Evolutionary conservation across 2,113 vertebrate species (phyloP).

Genomic region (Acanthisitta chloris): DNA sequence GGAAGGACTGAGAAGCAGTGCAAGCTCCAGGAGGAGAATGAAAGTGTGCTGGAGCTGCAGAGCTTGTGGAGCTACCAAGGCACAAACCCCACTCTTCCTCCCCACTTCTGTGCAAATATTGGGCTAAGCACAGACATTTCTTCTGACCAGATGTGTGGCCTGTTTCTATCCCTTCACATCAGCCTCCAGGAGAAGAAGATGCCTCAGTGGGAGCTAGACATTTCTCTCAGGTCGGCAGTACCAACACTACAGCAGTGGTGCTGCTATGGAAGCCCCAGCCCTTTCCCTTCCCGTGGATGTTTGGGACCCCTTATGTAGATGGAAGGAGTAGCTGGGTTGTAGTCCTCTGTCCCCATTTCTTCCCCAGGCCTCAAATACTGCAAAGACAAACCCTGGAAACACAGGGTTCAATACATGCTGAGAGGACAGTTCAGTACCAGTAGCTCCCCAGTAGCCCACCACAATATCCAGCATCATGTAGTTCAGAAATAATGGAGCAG

Average conservation of each 20-base stretch:
- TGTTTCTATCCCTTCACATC: neutral
- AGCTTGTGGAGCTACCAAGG: neutral
- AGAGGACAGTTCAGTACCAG: neutral
- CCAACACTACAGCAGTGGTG: neutral
- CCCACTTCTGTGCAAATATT: fast-evolving
- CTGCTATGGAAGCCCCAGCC: neutral
- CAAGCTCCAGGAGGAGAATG: fast-evolving
- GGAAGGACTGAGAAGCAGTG: neutral
- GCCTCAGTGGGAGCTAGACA: neutral
- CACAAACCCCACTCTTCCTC: neutral
- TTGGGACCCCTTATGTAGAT: neutral
- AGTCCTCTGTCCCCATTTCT: neutral
- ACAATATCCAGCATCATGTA: neutral
- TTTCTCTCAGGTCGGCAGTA: neutral
- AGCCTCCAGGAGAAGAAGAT: neutral
- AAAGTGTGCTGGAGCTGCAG: neutral
- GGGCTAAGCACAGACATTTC: neutral
- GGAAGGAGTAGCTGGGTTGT: neutral
- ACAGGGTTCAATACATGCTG: neutral
- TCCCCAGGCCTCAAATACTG: neutral
- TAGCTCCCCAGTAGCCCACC: neutral
- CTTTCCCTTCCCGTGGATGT: neutral
- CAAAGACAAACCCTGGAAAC: neutral
- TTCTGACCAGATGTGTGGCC: fast-evolving
- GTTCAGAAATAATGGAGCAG: neutral